phyloP scores from a whole-genome alignment of 1,140 invertebrate genomes.

The Papilio polyxenes region DNA sequence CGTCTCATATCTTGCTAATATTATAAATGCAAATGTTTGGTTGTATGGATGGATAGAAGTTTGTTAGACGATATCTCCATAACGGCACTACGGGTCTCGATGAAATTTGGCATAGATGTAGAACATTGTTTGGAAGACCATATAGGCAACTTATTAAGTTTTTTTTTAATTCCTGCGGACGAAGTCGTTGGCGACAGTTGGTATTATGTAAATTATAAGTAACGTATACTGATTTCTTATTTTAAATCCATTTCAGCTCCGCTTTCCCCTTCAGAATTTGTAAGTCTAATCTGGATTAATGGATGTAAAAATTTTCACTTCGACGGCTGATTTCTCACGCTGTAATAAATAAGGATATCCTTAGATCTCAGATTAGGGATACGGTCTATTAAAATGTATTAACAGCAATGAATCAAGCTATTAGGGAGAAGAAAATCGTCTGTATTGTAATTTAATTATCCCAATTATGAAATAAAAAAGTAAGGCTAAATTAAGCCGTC shows the following conservation, averaged over 20 bases:
- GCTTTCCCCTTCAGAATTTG: conserved; percentile 20
- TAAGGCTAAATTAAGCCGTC: no score
- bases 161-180: background rate
- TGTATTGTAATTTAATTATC: background rate
- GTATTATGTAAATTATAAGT: background rate
- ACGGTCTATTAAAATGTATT: conserved; percentile 10
- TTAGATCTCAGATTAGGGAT: background rate
- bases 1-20: no score
- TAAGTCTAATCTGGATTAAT: conserved; percentile 8
- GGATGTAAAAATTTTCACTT: conserved; percentile 22
- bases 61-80: no score
- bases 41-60: no score
- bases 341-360: conserved; percentile 4
- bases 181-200: background rate
- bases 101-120: no score
- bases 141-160: background rate
- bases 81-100: no score
- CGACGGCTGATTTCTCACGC: background rate
- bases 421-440: background rate
- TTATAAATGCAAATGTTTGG: no score
- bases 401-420: background rate
- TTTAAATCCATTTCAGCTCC: background rate
- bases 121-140: no score
- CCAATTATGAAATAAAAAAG: no score
- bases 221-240: background rate